Base-by-base conservation (phyloP, 2,888 invertebrate genomes). In the Belgica antarctica region DNA sequence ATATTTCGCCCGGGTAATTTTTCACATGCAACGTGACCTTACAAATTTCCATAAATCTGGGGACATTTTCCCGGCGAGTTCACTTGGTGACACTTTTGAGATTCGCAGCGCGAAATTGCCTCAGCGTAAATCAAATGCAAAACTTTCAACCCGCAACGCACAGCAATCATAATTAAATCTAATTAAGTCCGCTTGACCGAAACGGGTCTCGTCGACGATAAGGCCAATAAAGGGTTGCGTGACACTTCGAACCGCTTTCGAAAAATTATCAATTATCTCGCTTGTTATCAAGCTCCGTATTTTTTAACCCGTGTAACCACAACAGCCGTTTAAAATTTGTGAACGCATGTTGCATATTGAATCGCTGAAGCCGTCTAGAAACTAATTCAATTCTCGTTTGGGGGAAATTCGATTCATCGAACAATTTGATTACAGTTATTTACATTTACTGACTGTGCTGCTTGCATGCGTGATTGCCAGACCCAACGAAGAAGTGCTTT, bases 351-450 rank as follows among this genome's bases (percentile, higher is more conserved):
- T n/a, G 22, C 7, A 41, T 41, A 41, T n/a, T 3, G 15, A 41
- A 41, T n/a, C 17, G 22, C 17, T 17, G 22, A n/a, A 4, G 22
- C 52, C 22, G 52, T 8, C 52, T 8, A 5, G 52, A 52, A 52
- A 12, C 22, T 19, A 52, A 52, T 22, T 19, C 17, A 22, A 52
- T 17, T 52, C 15, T n/a, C 15, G n/a, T n/a, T n/a, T n/a, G n/a
- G n/a, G n/a, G 22, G 22, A 17, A 52, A 52, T 52, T 52, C 52
- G 25, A 59, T 27, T 25, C 25, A n/a, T 22, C 8, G 22, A 27
- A 25, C n/a, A 24, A 27, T 59, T 59, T 27, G 25, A 59, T 22
- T 27, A 59, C 59, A 59, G 59, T 59, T 59, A 59, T 59, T 59
- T 59, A 22, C 59, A 59, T 25, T 24, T 15, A 24, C 7, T n/a